Percentiles rank a stretch among this genome's conserved stretches.
Evolutionary conservation across 2,113 vertebrate genomes (phyloP).

Genomic region (Tautogolabrus adspersus): DNA sequence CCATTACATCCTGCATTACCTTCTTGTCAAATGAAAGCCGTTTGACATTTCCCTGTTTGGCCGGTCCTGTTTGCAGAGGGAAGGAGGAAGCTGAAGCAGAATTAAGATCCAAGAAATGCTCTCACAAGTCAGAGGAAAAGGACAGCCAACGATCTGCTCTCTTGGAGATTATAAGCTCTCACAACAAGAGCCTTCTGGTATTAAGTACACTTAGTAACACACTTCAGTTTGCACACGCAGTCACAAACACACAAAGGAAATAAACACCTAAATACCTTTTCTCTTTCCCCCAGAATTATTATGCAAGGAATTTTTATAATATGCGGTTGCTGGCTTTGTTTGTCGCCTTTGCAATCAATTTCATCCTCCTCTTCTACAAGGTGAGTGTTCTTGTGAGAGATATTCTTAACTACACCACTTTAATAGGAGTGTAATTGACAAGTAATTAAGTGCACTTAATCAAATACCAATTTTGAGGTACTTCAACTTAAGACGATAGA

Average conservation of each 20-base stretch:
- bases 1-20: not conserved
- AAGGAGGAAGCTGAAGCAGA: conserved; percentile 82
- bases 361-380: conserved; percentile 98
- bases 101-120: conserved; percentile 80
- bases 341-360: conserved; percentile 96
- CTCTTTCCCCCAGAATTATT: conserved; percentile 88
- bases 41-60: not conserved
- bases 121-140: conserved; percentile 84
- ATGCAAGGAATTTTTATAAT: conserved; percentile 97
- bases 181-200: conserved; percentile 93
- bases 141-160: conserved; percentile 89
- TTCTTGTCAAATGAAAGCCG: not conserved
- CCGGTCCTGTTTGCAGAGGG: conserved; percentile 59
- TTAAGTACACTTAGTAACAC: conserved; percentile 45
- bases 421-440: not conserved
- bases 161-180: conserved; percentile 91
- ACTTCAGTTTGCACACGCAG: not conserved
- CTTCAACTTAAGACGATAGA: not conserved
- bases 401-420: not conserved
- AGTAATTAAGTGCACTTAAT: not conserved
- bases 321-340: conserved; percentile 94
- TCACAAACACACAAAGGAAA: not conserved
- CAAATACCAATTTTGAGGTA: not conserved
- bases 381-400: conserved; percentile 71
- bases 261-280: not conserved